Evolutionary conservation across 2,113 vertebrate genomes (phyloP), one percentile per base, ranked within the genome.

Genomic region (Octodon degus): DNA sequence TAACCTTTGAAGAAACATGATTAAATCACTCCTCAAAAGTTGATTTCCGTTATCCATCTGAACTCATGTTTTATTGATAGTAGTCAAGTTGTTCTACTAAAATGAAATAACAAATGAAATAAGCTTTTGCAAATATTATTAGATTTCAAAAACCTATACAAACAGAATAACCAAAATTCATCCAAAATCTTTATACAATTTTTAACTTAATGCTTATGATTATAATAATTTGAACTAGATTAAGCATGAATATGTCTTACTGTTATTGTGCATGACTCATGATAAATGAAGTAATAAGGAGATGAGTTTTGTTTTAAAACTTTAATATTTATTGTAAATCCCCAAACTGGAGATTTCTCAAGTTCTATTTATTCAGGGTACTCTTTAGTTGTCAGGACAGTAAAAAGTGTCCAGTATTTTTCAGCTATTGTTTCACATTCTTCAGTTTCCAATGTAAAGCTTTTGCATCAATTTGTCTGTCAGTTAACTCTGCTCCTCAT

Each of bases 211-310:
- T 65, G 5, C 74, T 24, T 60, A 4, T 58, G 25, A 1, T 30
- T 55, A 0, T 81, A 77, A 79, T 60, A 34, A 50, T 89, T 67
- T 91, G 32, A 93, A 93, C 63, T 67, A 81, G 14, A 19, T 67
- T 86, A 92, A 53, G 7, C 2, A 92, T 27, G 11, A 13, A 1
- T 10, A 65, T 50, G 50, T 7, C 3, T 79, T 79, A 32, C 13
- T 17, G 27, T 50, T 50, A 50, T 32, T 16, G 24, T 50, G 43
- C 13, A 19, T 50, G 27, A 17, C 6, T 27, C 27, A 8, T 79
- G 43, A 32, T 83, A 81, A 96, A 97, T 92, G 32, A 53, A 83
- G 90, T 53, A 96, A 95, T 95, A 90, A 87, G 20, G 89, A 96
- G 68, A 43, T 94, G 97, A 43, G 53, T 96, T 72, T 97, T 97